Evolutionary conservation across 2,888 invertebrate genomes (phyloP), one percentile per base, ranked within the genome.

Genomic region (Drosophila maculinotata): DNA sequence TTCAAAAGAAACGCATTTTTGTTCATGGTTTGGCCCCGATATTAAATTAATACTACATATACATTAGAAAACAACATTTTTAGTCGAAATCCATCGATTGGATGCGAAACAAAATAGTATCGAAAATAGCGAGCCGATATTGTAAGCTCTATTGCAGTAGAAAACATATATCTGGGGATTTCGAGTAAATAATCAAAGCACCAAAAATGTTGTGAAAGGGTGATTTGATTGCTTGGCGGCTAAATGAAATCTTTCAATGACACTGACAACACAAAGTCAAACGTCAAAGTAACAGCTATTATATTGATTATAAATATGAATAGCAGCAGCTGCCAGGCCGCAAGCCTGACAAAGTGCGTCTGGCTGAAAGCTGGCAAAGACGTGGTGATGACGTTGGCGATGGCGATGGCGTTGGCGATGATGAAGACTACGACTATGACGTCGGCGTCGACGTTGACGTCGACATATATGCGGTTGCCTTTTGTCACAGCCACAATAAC

Each of bases 291-390:
- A 66, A 64, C 63, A 66, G 59, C 76, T 63, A 69, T 74, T 85
- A 79, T 85, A 83, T 83, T 87, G 83, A 85, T 83, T 87, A 84
- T 70, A 74, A 84, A 72, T 70, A 74, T 87, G 82, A 87, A 86
- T 74, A 63, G 77, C 67, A 67, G 75, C 58, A 52, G 82, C 51
- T 39, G 62, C 53, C 48, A 60, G 41, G 57, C 53, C 66, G 47
- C 58, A 72, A 69, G 69, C 58, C 79, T 62, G 56, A 56, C 71
- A 77, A 83, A 83, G 76, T 80, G 84, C 79, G 80, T 77, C 64
- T 65, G 57, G 26, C 49, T 49, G 35, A 23, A 36, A 36, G 59
- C 23, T 39, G 47, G 28, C 20, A 17, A 56, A 25, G 47, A 62
- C 14, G 47, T 25, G 58, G 45, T 28, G 28, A 41, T 14, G 41